phyloP scores from a whole-genome alignment of 2,113 vertebrate species.

The Passer montanus region DNA sequence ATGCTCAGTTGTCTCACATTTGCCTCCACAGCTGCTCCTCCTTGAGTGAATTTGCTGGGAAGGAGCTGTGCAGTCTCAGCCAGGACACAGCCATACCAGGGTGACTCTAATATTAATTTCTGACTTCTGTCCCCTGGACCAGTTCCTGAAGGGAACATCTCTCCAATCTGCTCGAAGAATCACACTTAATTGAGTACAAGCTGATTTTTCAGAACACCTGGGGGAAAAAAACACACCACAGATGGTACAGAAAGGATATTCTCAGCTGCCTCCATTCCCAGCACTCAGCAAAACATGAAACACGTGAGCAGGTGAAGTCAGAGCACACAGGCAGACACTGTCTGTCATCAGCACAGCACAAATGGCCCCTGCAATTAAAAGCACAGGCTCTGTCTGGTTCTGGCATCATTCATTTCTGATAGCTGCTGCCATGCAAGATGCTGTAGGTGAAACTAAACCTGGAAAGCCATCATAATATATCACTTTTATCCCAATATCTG shows the following conservation, averaged over 20 bases:
- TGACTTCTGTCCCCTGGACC: neutral
- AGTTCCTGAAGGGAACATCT: neutral
- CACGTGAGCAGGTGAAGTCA: neutral
- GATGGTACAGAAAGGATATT: neutral
- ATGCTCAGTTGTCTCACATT: rapidly evolving
- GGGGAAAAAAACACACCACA: neutral
- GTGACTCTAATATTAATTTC: neutral
- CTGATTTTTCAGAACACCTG: neutral
- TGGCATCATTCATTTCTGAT: slow-evolving; percentile 19
- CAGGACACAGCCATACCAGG: neutral
- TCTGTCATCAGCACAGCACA: slow-evolving; percentile 41
- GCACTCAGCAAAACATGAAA: neutral
- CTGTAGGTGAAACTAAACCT: slow-evolving; percentile 26
- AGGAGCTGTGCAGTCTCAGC: neutral
- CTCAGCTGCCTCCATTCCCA: neutral
- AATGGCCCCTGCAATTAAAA: slow-evolving; percentile 24
- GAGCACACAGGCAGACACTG: neutral
- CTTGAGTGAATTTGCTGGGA: neutral
- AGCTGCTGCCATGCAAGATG: neutral
- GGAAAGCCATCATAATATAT: neutral
- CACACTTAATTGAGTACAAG: neutral
- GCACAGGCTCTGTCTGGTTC: slow-evolving; percentile 32
- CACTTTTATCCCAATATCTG: slow-evolving; percentile 1
- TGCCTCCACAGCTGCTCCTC: neutral
- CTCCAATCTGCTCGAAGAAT: neutral